Evolutionary conservation across 2,113 vertebrate species (phyloP).

Genomic region (Labeo rohita): DNA sequence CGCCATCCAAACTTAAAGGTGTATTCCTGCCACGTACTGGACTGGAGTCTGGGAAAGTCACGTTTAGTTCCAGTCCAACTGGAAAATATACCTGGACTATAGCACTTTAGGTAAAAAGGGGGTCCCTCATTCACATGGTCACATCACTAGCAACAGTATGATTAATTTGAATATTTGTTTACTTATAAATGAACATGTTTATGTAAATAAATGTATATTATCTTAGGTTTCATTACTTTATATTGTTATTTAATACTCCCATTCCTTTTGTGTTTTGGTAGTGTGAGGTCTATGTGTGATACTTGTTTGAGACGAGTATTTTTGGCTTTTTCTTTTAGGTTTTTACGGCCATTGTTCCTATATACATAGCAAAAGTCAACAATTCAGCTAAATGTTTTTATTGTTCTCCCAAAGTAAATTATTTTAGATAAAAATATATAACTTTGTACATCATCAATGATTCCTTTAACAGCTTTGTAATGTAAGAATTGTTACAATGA

Average conservation of each 20-base stretch:
- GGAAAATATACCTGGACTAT: background rate
- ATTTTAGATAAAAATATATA: no score
- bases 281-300: background rate
- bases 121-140: background rate
- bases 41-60: background rate
- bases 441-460: no score
- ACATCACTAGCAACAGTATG: background rate
- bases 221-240: background rate
- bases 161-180: background rate
- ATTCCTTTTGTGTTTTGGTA: background rate
- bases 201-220: background rate
- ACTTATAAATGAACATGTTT: background rate
- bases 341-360: no score
- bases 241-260: background rate
- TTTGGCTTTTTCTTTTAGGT: no score
- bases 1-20: background rate
- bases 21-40: background rate
- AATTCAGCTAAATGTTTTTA: no score
- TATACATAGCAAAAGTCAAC: no score
- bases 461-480: no score
- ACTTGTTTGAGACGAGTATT: no score
- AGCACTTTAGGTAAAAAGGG: background rate
- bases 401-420: no score
- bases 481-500: no score
- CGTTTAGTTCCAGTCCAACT: background rate